A percentile compares a stretch with the other conserved stretches of the same genome.
phyloP scores from a whole-genome alignment of 2,888 invertebrate genomes.

The Xanthorhoe spadicearia region DNA sequence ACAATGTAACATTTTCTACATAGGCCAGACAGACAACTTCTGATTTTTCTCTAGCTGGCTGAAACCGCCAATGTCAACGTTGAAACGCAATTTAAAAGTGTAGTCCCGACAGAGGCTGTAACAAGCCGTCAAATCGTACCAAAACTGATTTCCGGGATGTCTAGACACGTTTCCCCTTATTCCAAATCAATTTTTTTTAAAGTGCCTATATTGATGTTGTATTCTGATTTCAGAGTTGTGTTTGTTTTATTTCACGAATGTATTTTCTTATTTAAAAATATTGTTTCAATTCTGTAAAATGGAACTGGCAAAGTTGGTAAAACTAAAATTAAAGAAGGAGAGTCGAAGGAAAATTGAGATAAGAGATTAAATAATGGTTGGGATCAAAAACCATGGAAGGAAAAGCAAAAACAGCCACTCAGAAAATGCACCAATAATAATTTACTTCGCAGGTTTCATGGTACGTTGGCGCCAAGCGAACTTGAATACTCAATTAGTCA shows the following conservation, averaged over 20 bases:
- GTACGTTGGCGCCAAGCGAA: constrained; percentile 35
- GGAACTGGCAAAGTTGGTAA: no score
- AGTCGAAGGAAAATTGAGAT: no score
- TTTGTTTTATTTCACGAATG: background rate
- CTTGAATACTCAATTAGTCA: constrained; percentile 47
- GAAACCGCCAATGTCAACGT: constrained; percentile 7
- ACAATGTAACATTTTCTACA: no score
- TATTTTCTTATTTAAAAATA: no score
- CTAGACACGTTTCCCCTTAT: constrained; percentile 71
- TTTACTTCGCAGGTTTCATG: constrained; percentile 38
- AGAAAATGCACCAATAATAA: constrained; percentile 53
- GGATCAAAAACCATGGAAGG: no score
- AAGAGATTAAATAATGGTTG: no score
- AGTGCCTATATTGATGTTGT: constrained; percentile 19
- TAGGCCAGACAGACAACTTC: no score
- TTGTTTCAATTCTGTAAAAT: no score
- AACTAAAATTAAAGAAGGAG: no score
- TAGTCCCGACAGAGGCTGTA: constrained; percentile 16
- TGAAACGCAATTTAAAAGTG: constrained; percentile 18
- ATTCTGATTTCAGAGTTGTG: constrained; percentile 12
- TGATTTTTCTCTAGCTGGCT: background rate
- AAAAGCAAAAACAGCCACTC: constrained; percentile 17
- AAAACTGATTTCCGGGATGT: constrained; percentile 77
- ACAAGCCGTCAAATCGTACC: constrained; percentile 46
- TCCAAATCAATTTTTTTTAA: constrained; percentile 53